Evolutionary conservation across 1,140 invertebrate genomes (phyloP).

Genomic region (Cataglyphis hispanica): DNA sequence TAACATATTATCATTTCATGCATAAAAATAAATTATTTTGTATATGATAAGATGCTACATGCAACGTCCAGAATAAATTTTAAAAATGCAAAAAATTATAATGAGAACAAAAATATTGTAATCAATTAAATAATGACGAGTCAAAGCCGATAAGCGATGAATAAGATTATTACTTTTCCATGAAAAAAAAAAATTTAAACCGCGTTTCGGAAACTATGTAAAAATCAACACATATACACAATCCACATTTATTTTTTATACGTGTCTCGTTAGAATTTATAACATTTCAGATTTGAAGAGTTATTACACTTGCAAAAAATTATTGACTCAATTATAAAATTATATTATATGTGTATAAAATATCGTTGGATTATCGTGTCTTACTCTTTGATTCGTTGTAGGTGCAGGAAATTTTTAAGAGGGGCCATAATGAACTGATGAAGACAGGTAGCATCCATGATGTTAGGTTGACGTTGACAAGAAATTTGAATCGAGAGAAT

Average conservation of each 20-base stretch:
- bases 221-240: not conserved
- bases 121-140: not conserved
- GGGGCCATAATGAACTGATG: constrained; percentile 80
- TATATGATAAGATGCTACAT: constrained; percentile 15
- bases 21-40: constrained; percentile 27
- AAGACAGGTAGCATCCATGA: constrained; percentile 82
- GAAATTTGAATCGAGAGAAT: not conserved
- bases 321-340: constrained; percentile 6
- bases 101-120: constrained; percentile 17
- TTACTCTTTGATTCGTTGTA: constrained; percentile 84
- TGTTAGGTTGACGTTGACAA: not conserved
- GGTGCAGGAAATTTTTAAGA: constrained; percentile 82
- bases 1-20: constrained; percentile 28
- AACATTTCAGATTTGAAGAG: constrained; percentile 44
- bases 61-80: constrained; percentile 10
- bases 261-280: not conserved
- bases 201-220: not conserved
- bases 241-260: not conserved
- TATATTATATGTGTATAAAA: constrained; percentile 15
- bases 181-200: too few relatives aligned
- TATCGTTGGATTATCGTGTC: constrained; percentile 37
- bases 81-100: constrained; percentile 30
- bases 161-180: not conserved
- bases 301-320: constrained; percentile 2
- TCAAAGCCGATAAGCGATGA: constrained; percentile 5